phyloP scores from a whole-genome alignment of 2,113 vertebrate species.

The Pandion haliaetus region DNA sequence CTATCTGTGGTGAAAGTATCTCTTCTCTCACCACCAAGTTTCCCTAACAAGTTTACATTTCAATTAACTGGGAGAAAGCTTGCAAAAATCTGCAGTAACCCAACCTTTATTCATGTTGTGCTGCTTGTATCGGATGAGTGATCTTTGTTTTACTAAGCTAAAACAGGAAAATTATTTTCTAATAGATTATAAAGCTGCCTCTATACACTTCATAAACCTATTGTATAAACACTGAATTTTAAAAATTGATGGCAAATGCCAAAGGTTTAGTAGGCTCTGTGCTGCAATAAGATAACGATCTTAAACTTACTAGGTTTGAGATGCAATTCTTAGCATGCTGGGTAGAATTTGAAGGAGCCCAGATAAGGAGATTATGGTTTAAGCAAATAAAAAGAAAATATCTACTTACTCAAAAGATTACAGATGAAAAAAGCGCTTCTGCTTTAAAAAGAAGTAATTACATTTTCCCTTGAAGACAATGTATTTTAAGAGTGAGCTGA shows the following conservation, averaged over 20 bases:
- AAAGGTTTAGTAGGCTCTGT: not conserved
- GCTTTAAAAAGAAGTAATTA: not conserved
- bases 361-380: not conserved
- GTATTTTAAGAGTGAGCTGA: not conserved
- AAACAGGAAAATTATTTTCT: not conserved
- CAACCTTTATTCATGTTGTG: not conserved
- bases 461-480: not conserved
- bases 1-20: not conserved
- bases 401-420: not conserved
- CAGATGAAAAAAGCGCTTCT: not conserved
- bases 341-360: not conserved
- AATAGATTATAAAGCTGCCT: not conserved
- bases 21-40: not conserved
- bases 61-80: not conserved
- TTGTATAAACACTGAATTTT: not conserved
- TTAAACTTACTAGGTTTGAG: not conserved
- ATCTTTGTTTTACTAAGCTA: not conserved
- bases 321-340: not conserved
- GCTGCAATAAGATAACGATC: not conserved
- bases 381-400: not conserved
- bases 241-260: not conserved
- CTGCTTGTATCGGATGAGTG: not conserved
- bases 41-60: not conserved
- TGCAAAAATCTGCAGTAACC: not conserved
- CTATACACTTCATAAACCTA: not conserved